phyloP scores from a whole-genome alignment of 2,113 vertebrate species.

The Chiloscyllium plagiosum region DNA sequence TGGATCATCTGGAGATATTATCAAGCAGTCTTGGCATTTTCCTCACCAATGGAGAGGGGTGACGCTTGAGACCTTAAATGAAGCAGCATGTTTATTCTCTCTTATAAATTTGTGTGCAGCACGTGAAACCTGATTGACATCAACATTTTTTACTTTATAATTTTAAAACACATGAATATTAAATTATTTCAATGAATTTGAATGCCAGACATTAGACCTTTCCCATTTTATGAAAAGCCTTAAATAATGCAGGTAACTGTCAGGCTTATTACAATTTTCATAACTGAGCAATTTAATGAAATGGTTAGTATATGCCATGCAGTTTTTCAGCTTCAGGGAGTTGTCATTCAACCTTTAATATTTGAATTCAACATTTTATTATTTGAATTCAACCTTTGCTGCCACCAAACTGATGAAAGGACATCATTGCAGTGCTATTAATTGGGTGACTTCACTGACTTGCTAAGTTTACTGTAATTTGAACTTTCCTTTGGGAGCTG shows the following conservation, averaged over 20 bases:
- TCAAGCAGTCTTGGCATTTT: background rate
- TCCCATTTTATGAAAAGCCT: background rate
- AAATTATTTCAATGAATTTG: background rate
- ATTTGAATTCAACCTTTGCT: background rate
- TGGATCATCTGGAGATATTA: background rate
- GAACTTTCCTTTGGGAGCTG: background rate
- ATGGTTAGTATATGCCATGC: background rate
- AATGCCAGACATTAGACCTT: background rate
- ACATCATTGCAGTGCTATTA: constrained; percentile 13
- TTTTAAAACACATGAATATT: background rate
- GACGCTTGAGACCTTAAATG: background rate
- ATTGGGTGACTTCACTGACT: constrained; percentile 20
- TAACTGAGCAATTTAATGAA: background rate
- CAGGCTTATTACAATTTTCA: background rate
- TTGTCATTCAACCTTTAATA: background rate
- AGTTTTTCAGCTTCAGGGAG: background rate
- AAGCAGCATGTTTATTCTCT: background rate
- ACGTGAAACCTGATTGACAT: background rate
- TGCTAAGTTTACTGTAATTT: background rate
- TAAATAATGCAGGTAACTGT: background rate
- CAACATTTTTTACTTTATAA: background rate
- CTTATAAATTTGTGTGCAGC: background rate
- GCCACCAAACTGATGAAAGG: background rate
- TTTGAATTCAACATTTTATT: background rate
- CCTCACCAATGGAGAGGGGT: background rate